Conservation (phyloP, 2,797 vertebrate species). For the Nannoperca obscura region DNA sequence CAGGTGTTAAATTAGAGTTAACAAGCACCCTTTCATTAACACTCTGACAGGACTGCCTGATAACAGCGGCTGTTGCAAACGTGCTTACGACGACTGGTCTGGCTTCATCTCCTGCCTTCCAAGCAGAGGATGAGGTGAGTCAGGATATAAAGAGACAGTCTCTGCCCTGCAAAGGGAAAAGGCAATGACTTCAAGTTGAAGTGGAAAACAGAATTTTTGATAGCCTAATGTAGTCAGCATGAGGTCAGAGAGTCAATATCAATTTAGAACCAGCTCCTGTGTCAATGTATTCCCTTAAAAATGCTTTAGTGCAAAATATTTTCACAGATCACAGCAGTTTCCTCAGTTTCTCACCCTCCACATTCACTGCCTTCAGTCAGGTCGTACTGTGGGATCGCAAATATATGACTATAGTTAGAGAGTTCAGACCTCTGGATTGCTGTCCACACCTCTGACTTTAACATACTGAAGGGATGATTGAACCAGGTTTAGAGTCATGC, state of each 20-base stretch:
- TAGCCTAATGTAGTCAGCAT: background rate
- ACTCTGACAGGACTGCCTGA: constrained; percentile 19
- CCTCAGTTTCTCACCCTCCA: background rate
- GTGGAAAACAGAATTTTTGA: constrained; percentile 20
- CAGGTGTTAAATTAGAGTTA: constrained; percentile 61
- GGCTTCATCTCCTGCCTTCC: background rate
- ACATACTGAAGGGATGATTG: background rate
- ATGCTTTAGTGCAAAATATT: background rate
- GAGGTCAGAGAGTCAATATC: constrained; percentile 20
- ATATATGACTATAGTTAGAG: background rate
- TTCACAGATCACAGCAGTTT: constrained; percentile 6
- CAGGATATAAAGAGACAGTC: background rate
- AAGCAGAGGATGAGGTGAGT: background rate
- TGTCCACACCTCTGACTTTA: background rate
- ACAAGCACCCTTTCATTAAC: constrained; percentile 53
- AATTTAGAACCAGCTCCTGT: background rate
- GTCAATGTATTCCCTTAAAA: background rate
- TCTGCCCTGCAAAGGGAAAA: background rate
- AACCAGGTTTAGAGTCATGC: background rate
- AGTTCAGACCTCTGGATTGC: background rate
- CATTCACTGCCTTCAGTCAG: background rate
- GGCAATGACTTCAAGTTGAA: background rate
- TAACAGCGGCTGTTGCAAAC: constrained; percentile 32
- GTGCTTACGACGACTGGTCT: background rate
- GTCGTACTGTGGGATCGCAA: background rate